phyloP scores from a whole-genome alignment of 1,140 invertebrate species.

The Littorina saxatilis region DNA sequence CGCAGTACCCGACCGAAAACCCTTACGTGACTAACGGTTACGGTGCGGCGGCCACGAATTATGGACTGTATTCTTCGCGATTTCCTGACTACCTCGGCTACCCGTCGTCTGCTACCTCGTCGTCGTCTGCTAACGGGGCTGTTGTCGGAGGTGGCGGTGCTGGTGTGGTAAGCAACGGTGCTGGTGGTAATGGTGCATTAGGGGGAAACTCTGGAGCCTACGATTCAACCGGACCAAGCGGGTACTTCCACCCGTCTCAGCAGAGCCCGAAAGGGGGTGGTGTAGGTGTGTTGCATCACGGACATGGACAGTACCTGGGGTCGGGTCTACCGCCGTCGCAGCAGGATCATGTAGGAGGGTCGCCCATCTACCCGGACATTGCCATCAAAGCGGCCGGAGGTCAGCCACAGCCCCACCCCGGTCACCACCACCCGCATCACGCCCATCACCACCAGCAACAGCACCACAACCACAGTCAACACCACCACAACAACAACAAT shows the following conservation, averaged over 20 bases:
- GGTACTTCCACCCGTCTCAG: constrained; percentile 30
- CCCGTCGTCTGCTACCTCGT: constrained; percentile 39
- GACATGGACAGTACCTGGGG: background rate
- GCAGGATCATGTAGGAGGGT: constrained; percentile 25
- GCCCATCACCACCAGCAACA: background rate
- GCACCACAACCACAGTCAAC: background rate
- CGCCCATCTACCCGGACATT: constrained; percentile 29
- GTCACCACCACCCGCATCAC: background rate
- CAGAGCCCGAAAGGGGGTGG: constrained; percentile 1
- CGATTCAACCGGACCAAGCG: background rate
- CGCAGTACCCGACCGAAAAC: constrained; percentile 66
- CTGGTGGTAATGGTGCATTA: background rate
- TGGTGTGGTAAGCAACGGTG: background rate
- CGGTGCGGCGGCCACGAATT: constrained; percentile 53
- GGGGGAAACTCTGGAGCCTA: background rate
- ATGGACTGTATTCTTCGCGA: constrained; percentile 65
- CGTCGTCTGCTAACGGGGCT: background rate
- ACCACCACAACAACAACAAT: constrained; percentile 23
- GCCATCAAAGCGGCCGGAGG: background rate
- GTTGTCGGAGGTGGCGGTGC: background rate
- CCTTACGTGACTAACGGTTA: constrained; percentile 44
- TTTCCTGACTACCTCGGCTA: constrained; percentile 66
- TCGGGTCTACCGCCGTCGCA: background rate
- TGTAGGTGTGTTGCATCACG: background rate
- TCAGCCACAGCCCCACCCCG: background rate